Evolutionary conservation across 1,140 invertebrate genomes (phyloP).

Genomic region (Drosophila equinoxialis): DNA sequence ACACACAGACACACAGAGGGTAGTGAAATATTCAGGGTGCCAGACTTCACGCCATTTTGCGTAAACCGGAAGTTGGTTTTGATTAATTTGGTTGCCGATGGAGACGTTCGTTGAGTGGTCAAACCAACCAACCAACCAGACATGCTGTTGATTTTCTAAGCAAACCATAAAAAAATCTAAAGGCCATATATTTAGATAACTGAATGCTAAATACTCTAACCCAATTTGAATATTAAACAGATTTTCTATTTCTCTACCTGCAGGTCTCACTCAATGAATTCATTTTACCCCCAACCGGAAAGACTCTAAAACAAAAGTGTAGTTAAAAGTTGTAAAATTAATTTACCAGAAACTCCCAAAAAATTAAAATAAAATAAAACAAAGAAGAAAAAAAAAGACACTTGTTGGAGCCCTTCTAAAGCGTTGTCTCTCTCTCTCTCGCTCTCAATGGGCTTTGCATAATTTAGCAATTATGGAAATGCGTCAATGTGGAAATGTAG

Average conservation of each 20-base stretch:
- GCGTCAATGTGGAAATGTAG: constrained; percentile 37
- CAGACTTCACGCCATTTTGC: constrained; percentile 80
- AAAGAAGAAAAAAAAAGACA: constrained; percentile 50
- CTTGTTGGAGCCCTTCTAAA: constrained; percentile 57
- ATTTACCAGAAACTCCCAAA: constrained; percentile 63
- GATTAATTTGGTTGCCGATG: constrained; percentile 80
- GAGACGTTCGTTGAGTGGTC: constrained; percentile 62
- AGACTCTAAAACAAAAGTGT: constrained; percentile 27
- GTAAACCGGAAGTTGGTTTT: constrained; percentile 82
- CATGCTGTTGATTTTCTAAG: constrained; percentile 44
- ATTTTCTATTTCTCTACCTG: neutral
- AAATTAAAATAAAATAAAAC: constrained; percentile 30
- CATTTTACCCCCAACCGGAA: constrained; percentile 24
- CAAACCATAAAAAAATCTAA: constrained; percentile 61
- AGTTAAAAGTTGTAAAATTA: constrained; percentile 61
- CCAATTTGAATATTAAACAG: constrained; percentile 7
- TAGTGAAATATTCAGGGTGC: constrained; percentile 47
- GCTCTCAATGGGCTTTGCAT: constrained; percentile 48
- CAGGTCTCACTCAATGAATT: constrained; percentile 16
- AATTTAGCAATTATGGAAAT: constrained; percentile 82
- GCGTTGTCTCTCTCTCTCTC: neutral
- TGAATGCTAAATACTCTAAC: constrained; percentile 26
- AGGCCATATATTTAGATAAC: constrained; percentile 10
- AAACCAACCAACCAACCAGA: constrained; percentile 21
- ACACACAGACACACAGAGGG: constrained; percentile 5